Evolutionary conservation across 2,113 vertebrate genomes (phyloP).

Genomic region (Barnardius zonarius): DNA sequence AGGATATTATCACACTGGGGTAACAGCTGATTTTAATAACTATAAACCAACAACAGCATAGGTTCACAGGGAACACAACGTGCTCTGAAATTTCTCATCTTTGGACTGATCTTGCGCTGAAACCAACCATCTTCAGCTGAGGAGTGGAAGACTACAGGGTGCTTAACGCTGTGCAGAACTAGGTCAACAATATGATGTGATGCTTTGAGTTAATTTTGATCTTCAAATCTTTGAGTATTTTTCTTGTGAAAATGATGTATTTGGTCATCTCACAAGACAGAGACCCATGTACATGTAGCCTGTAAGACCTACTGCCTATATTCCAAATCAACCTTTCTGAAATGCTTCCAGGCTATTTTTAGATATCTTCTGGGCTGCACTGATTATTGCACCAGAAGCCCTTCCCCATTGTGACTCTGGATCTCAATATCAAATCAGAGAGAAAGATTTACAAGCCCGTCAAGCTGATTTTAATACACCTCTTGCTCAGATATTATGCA

Average conservation of each 20-base stretch:
- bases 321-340: not conserved
- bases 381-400: conserved; percentile 9
- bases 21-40: not conserved
- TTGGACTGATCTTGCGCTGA: not conserved
- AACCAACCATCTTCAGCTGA: not conserved
- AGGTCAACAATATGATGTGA: not conserved
- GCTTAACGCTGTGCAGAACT: not conserved
- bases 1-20: not conserved
- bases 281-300: not conserved
- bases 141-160: not conserved
- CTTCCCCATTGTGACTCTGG: not conserved
- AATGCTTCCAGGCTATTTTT: not conserved
- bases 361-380: not conserved
- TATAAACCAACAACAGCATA: not conserved
- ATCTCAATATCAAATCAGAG: not conserved
- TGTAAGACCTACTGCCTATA: not conserved
- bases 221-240: not conserved
- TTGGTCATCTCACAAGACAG: not conserved
- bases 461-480: conserved; percentile 62
- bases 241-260: conserved; percentile 6
- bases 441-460: conserved; percentile 64
- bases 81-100: conserved; percentile 13
- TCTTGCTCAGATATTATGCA: conserved; percentile 14
- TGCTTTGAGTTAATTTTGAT: not conserved
- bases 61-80: not conserved